Base-by-base conservation (phyloP, 2,113 vertebrate genomes). In the Nothobranchius kuhntae region DNA sequence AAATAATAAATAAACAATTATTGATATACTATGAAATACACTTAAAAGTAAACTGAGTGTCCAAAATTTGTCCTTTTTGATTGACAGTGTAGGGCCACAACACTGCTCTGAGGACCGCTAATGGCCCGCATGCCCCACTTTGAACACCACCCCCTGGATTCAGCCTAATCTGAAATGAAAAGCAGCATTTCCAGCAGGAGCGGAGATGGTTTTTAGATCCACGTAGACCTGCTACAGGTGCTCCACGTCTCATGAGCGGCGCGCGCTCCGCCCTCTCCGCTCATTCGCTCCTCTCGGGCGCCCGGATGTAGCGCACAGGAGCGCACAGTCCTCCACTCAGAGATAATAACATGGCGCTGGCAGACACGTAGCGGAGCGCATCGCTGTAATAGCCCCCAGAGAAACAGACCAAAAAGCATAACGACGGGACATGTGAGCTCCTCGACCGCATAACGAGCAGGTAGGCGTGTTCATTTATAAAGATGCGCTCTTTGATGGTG, bases 301-400 rank as follows among this genome's bases (percentile, higher is more conserved):
- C 91, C 91, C 90, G 90, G 91, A 91, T 92, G 91, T 92, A 87
- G 87, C 89, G 82, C 90, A 77, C 91, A 86, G 85, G 70, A 81
- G 50, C 78, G 82, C 78, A 72, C 82, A 77, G 76, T 75, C 56
- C 80, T 77, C 80, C 73, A 67, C 84, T 77, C 79, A 56, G 53
- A 56, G 81, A 84, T 71, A 80, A 85, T 90, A 92, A 91, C 90
- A 92, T 92, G 91, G 91, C 91, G 91, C 89, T 87, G 80, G 84
- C 78, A 77, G 73, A 80, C 80, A 87, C 90, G 79, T 88, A 90
- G 71, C 91, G 84, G 84, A 68, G 79, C 78, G 73, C 78, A 64
- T 74, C 71, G 53, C 60, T 57, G 69, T 59, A 60, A 80, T n/a
- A 75, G 55, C 52, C 62, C 44, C 60, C 53, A 54, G 68, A 35